Evolutionary conservation across 1,140 invertebrate genomes (phyloP), one percentile per base, ranked within the genome.

Genomic region (Doryteuthis pealeii): DNA sequence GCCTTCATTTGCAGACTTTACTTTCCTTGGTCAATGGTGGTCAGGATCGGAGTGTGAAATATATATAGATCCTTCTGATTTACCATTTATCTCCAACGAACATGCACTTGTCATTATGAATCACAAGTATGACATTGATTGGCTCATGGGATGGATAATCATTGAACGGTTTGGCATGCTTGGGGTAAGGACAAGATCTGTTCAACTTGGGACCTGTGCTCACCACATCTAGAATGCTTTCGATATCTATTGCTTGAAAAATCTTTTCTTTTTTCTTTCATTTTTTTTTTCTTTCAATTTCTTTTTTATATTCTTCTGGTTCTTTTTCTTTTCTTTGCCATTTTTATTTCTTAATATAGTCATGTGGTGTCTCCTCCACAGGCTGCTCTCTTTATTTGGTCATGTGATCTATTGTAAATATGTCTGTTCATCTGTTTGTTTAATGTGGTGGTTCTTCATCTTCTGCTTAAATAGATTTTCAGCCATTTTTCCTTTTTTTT

Each of bases 1-100:
- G 18, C 54, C 54, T 62, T 69, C 30, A 65, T 69, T 90, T 89
- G 49, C 87, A 97, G 96, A 98, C 90, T 89, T 97, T 83, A 93
- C 97, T 66, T 96, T 95, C 88, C 89, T 98, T 82, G 92, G 92
- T 73, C 94, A 97, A 89, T 98, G 95, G 95, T 98, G 96, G 95
- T 92, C 95, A 73, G 91, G 91, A 54, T 91, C 92, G 54, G 91
- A 92, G 78, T 84, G 94, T 78, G 87, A 90, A 67, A 83, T 96
- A 26, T 96, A 95, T 80, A 92, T 96, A 81, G 92, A 92, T 81
- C 90, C 94, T 74, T 93, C 95, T 78, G 92, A 92, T 83, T 89
- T 93, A 4, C 92, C 93, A 86, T 92, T 91, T 87, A 93, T 92
- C 87, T 95, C 94, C 15, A 93, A 94, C 77, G 95, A 98, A 84